A percentile compares a stretch with the other conserved stretches of the same genome.
These are phyloP conservation scores for Campoplex capitator DNA, from an alignment of 2,888 invertebrate genomes.

Conservation along the genomic window DNA sequence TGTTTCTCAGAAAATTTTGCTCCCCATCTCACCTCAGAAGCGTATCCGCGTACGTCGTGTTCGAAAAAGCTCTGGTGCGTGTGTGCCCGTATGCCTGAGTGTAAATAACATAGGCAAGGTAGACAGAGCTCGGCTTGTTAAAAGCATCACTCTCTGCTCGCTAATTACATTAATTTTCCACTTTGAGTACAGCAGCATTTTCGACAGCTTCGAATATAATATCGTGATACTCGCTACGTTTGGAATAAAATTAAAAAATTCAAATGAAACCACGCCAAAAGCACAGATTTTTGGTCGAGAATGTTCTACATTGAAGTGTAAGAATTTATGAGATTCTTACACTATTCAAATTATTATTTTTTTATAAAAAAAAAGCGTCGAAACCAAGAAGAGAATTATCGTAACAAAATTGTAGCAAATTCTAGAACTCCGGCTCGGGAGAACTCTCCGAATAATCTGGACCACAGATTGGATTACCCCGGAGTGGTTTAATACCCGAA, in stretches of 20 bases:
- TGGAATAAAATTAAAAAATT: conserved; percentile 14
- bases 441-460: conserved; percentile 31
- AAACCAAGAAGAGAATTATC: neutral
- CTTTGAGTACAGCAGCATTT: conserved; percentile 35
- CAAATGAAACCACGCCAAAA: conserved; percentile 23
- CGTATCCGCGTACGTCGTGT: neutral
- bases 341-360: neutral
- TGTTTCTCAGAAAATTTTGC: conserved; percentile 32
- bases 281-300: neutral
- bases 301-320: neutral
- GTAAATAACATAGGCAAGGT: neutral
- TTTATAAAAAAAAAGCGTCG: neutral
- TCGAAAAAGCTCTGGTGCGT: neutral
- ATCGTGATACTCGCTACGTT: conserved; percentile 8
- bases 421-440: neutral
- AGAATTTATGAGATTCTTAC: neutral
- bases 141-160: conserved; percentile 55
- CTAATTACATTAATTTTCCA: conserved; percentile 62
- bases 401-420: neutral
- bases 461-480: neutral
- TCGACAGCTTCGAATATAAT: conserved; percentile 15
- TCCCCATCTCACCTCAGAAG: conserved; percentile 9
- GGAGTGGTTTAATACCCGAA: conserved; percentile 13
- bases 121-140: conserved; percentile 24
- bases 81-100: neutral